A percentile compares a stretch with the other conserved stretches of the same genome.
phyloP scores from a whole-genome alignment of 1,140 invertebrate genomes.

The Nasonia vitripennis region DNA sequence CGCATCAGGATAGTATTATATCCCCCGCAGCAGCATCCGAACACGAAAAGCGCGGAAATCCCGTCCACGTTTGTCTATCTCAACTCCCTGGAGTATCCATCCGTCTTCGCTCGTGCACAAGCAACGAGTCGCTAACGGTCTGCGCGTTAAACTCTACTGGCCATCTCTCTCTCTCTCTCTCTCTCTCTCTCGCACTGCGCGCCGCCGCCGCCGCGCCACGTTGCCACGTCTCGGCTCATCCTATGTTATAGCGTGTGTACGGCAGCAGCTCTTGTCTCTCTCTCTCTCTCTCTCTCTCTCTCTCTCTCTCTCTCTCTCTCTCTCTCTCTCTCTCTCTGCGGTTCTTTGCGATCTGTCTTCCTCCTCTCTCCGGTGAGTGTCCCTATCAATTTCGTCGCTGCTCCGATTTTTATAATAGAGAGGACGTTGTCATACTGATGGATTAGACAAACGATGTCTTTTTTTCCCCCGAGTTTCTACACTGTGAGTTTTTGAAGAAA shows the following conservation, averaged over 20 bases:
- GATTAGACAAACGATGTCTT: too few species aligned
- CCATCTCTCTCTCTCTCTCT: constrained; percentile 6
- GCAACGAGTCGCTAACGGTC: constrained; percentile 18
- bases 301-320: constrained; percentile 11
- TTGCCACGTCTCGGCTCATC: constrained; percentile 45
- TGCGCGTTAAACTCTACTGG: not conserved
- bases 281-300: constrained; percentile 1
- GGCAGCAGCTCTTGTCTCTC: constrained; percentile 25
- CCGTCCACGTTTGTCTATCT: constrained; percentile 10
- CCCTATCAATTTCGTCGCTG: not conserved
- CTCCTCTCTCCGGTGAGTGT: not conserved
- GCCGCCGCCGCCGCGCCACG: constrained; percentile 44
- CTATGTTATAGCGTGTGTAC: constrained; percentile 7
- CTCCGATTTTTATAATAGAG: constrained; percentile 7
- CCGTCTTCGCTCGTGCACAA: not conserved
- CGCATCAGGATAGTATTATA: not conserved
- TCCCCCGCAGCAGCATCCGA: not conserved
- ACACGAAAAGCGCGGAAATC: constrained; percentile 18
- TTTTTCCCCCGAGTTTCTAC: too few species aligned
- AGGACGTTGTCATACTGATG: too few species aligned
- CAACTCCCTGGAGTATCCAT: not conserved
- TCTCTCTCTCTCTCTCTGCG: constrained; percentile 19
- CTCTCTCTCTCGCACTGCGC: constrained; percentile 5
- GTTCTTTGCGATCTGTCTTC: constrained; percentile 16
- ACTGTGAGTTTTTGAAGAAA: not conserved